Percentiles rank a stretch among this genome's conserved stretches.
Conservation (phyloP, 2,888 invertebrate species). For the Gasteruption jaculator region DNA sequence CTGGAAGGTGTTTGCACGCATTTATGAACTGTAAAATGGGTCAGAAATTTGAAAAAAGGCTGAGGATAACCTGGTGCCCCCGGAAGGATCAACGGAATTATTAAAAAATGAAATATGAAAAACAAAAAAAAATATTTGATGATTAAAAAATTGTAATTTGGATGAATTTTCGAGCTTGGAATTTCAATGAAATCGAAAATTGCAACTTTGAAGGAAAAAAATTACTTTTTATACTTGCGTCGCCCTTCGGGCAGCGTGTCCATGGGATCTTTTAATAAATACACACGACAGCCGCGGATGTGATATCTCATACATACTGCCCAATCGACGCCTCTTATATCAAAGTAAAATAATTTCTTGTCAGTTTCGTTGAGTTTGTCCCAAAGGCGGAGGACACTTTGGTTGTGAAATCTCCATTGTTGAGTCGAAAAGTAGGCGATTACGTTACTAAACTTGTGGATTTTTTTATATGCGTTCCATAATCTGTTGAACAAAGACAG, state of each 20-base stretch:
- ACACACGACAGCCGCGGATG: constrained; percentile 67
- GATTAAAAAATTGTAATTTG: neutral
- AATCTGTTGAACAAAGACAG: constrained; percentile 63
- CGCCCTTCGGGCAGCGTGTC: constrained; percentile 63
- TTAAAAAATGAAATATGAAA: constrained; percentile 5
- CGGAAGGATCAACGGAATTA: too few relatives aligned
- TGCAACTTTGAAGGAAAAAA: neutral
- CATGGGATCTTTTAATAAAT: constrained; percentile 72
- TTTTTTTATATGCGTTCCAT: constrained; percentile 66
- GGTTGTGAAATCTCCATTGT: constrained; percentile 69
- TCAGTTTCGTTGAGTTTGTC: constrained; percentile 57
- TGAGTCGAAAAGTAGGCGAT: constrained; percentile 74
- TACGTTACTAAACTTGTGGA: constrained; percentile 67
- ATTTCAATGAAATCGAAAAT: neutral
- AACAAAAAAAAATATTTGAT: constrained; percentile 5
- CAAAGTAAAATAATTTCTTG: constrained; percentile 65
- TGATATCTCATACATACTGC: constrained; percentile 63
- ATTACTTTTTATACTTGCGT: constrained; percentile 46
- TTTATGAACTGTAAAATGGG: too few relatives aligned
- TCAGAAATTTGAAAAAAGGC: too few relatives aligned
- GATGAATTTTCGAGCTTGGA: neutral
- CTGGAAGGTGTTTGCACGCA: too few relatives aligned
- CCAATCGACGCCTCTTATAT: constrained; percentile 69
- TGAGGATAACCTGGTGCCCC: too few relatives aligned
- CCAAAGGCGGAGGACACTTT: constrained; percentile 61